Percentiles rank a stretch among this genome's conserved stretches.
Conservation (phyloP, 2,797 vertebrate genomes). For the Lemur catta region DNA sequence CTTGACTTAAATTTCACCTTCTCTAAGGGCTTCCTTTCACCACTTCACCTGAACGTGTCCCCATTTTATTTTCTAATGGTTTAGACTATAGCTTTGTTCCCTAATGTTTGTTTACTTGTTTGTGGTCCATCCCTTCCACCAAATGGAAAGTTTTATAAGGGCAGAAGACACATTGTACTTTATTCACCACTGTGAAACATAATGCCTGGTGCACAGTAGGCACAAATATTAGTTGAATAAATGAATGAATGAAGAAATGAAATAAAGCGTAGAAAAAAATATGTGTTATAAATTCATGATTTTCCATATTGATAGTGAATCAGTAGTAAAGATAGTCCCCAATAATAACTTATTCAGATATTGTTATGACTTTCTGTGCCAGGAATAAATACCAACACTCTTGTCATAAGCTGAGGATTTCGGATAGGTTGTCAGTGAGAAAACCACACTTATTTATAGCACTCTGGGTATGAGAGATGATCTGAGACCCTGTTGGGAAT, state of each 20-base stretch:
- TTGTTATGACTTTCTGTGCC: neutral
- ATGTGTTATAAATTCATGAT: neutral
- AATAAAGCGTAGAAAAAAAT: neutral
- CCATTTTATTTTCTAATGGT: neutral
- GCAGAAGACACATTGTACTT: neutral
- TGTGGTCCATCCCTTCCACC: neutral
- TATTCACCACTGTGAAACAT: neutral
- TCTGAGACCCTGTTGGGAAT: neutral
- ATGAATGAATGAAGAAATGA: neutral
- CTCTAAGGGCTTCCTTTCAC: neutral
- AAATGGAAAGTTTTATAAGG: neutral
- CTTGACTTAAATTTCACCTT: neutral
- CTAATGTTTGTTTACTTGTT: neutral
- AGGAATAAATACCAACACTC: neutral
- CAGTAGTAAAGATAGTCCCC: neutral
- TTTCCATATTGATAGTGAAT: neutral
- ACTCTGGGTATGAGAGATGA: neutral
- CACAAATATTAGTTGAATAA: neutral
- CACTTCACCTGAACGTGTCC: neutral
- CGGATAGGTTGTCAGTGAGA: neutral
- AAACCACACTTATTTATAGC: neutral
- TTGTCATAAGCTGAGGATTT: neutral
- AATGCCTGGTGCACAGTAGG: neutral
- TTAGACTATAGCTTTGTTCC: neutral
- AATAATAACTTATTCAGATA: neutral